phyloP scores from a whole-genome alignment of 2,888 invertebrate genomes.

The Perdita meconis region DNA sequence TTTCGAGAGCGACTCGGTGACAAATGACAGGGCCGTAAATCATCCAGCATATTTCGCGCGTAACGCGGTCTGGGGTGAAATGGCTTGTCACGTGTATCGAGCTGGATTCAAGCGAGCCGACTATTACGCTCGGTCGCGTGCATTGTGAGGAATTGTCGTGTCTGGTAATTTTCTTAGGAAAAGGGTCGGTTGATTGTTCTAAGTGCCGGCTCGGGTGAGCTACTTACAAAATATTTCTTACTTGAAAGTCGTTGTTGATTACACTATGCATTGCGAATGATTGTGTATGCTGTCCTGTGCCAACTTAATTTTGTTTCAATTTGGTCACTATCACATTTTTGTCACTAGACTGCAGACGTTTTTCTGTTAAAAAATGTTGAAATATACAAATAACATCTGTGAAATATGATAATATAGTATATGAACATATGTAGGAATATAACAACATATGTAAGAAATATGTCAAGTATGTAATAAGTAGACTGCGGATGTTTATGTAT shows the following conservation, averaged over 20 bases:
- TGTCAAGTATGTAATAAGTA: too few relatives aligned
- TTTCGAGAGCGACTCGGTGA: slow-evolving; percentile 1
- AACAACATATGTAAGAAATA: too few relatives aligned
- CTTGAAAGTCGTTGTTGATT: not conserved
- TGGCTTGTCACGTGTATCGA: not conserved
- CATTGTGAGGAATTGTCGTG: not conserved
- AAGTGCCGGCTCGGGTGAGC: not conserved
- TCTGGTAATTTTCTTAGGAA: not conserved
- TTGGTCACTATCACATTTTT: too few relatives aligned
- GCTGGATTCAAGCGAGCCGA: not conserved
- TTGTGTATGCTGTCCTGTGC: too few relatives aligned
- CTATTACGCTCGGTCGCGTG: not conserved
- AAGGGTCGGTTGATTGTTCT: not conserved
- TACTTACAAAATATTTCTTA: not conserved
- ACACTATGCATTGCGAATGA: not conserved
- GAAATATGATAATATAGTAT: too few relatives aligned
- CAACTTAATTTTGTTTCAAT: too few relatives aligned
- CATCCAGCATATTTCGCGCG: not conserved
- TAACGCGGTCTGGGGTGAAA: not conserved
- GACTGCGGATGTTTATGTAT: too few relatives aligned
- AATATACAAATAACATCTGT: too few relatives aligned
- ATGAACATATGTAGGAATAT: too few relatives aligned
- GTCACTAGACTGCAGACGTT: too few relatives aligned
- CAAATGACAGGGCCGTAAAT: slow-evolving; percentile 34
- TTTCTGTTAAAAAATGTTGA: too few relatives aligned